Evolutionary conservation across 2,888 invertebrate genomes (phyloP).

Genomic region (Hyalella azteca): DNA sequence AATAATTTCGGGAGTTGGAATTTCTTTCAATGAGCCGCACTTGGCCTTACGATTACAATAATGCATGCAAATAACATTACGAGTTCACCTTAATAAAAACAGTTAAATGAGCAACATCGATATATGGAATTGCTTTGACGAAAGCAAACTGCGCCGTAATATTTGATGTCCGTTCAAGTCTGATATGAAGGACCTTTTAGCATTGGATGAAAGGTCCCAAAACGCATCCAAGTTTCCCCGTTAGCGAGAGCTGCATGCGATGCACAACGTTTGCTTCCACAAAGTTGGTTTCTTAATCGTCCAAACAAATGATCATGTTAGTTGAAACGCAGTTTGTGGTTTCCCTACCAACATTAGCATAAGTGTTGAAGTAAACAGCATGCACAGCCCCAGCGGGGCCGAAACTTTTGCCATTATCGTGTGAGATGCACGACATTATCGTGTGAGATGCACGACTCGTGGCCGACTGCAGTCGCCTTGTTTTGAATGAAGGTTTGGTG

Average conservation of each 20-base stretch:
- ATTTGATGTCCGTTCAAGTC: too few species aligned
- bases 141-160: too few species aligned
- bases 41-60: too few species aligned
- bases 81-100: too few species aligned
- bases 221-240: too few species aligned
- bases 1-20: too few species aligned
- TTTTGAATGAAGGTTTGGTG: background rate
- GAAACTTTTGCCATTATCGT: background rate
- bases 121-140: too few species aligned
- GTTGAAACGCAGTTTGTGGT: conserved; percentile 7
- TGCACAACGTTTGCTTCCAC: background rate
- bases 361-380: background rate
- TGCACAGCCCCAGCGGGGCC: background rate
- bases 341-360: background rate
- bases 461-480: background rate
- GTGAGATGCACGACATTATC: background rate
- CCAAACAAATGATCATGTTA: background rate
- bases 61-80: too few species aligned
- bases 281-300: conserved; percentile 11
- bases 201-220: too few species aligned
- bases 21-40: too few species aligned
- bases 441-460: background rate
- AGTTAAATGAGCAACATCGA: too few species aligned
- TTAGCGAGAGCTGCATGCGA: background rate
- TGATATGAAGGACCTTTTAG: too few species aligned